Percentiles rank a stretch among this genome's conserved stretches.
Conservation (phyloP, 2,888 invertebrate genomes). For the Drosophila trichaetosa region DNA sequence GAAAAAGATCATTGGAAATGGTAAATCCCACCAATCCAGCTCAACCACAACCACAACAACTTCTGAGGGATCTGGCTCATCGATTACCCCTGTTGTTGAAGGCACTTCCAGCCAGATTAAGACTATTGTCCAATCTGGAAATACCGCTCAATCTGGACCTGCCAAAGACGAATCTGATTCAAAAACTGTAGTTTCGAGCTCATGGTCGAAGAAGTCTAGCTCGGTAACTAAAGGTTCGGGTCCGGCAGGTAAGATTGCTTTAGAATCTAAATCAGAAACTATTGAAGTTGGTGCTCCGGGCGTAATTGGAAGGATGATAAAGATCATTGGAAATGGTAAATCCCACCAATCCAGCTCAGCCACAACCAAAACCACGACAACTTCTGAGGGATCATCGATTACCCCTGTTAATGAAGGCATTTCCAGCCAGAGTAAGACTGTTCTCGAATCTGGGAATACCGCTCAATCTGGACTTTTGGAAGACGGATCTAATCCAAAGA, state of each 20-base stretch:
- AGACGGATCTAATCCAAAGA: background rate
- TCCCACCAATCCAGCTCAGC: no score
- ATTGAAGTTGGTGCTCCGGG: no score
- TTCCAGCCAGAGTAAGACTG: no score
- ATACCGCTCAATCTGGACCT: background rate
- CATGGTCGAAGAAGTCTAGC: background rate
- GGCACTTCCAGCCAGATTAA: background rate
- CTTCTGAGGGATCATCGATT: no score
- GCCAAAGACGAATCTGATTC: background rate
- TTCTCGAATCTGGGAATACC: no score
- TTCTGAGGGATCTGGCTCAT: background rate
- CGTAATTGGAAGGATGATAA: no score
- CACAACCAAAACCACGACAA: no score
- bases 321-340: no score
- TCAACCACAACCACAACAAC: background rate
- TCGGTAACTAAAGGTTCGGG: background rate
- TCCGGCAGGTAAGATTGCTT: background rate
- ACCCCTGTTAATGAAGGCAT: no score
- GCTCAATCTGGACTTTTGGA: background rate
- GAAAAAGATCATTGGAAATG: background rate
- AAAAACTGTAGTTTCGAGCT: slow-evolving; percentile 2
- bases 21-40: background rate
- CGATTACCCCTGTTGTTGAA: background rate
- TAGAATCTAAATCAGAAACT: background rate
- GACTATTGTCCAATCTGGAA: background rate